A percentile compares a stretch with the other conserved stretches of the same genome.
Conservation (phyloP, 92 coral and sea anemone species). For the Ricordea florida region DNA sequence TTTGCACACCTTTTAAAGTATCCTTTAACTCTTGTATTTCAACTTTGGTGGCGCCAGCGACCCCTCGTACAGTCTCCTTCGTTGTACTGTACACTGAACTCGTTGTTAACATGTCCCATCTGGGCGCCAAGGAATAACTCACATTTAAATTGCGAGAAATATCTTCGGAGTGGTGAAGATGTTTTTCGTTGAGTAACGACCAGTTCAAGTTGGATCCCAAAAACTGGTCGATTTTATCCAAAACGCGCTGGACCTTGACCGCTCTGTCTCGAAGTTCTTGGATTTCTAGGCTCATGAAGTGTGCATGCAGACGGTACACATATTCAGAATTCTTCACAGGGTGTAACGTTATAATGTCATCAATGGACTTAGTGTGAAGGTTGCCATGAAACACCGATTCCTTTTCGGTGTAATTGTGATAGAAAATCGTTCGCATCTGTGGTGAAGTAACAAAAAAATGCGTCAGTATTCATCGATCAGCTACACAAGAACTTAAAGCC, state of each 20-base stretch:
- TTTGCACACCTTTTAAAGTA: slow-evolving; percentile 54
- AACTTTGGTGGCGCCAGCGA: slow-evolving; percentile 72
- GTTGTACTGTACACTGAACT: slow-evolving; percentile 69
- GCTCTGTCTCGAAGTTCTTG: slow-evolving; percentile 77
- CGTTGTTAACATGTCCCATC: slow-evolving; percentile 88
- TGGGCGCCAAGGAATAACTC: slow-evolving; percentile 48
- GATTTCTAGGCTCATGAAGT: slow-evolving; percentile 70
- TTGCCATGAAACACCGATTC: slow-evolving; percentile 77
- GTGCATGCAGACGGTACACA: slow-evolving; percentile 87
- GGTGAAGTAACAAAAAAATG: too few species aligned
- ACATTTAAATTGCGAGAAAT: slow-evolving; percentile 53
- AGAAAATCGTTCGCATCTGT: slow-evolving; percentile 92
- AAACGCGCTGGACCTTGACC: slow-evolving; percentile 46
- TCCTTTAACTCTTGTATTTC: slow-evolving; percentile 67
- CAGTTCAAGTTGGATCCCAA: slow-evolving; percentile 30
- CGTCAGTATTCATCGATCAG: too few species aligned
- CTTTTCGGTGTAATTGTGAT: slow-evolving; percentile 79
- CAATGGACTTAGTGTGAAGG: slow-evolving; percentile 85
- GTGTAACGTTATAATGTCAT: slow-evolving; percentile 86
- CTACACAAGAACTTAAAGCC: too few species aligned
- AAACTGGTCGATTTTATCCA: slow-evolving; percentile 70
- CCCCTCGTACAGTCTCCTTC: slow-evolving; percentile 76
- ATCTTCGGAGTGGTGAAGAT: slow-evolving; percentile 62
- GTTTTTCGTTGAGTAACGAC: slow-evolving; percentile 35
- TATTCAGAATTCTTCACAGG: slow-evolving; percentile 84